phyloP scores from a whole-genome alignment of 2,888 invertebrate genomes.

The Bembecia ichneumoniformis region DNA sequence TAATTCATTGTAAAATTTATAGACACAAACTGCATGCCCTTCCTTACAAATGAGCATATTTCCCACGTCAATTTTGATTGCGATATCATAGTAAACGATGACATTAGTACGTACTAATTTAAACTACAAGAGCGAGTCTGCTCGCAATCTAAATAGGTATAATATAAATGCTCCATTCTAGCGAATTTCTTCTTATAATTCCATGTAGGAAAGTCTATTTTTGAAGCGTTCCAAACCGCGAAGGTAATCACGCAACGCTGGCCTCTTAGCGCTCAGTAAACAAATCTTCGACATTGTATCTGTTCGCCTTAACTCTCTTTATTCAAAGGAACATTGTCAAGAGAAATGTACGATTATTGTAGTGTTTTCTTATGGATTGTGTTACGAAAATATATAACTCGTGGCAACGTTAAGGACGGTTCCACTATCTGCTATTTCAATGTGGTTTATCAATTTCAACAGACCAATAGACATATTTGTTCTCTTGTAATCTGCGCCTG shows the following conservation, averaged over 20 bases:
- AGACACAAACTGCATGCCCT: constrained; percentile 40
- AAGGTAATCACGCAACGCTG: constrained; percentile 53
- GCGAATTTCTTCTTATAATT: constrained; percentile 36
- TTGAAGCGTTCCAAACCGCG: constrained; percentile 24
- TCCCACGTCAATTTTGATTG: constrained; percentile 70
- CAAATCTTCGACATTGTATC: constrained; percentile 70
- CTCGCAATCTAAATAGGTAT: constrained; percentile 38
- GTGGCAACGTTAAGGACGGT: constrained; percentile 48
- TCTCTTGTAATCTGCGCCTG: constrained; percentile 42
- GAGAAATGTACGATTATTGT: constrained; percentile 69
- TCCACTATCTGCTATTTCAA: constrained; percentile 57
- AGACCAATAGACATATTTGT: constrained; percentile 46
- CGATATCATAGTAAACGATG: constrained; percentile 65
- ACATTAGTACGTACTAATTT: constrained; percentile 63
- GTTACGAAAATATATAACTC: constrained; percentile 64
- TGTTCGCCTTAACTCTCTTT: constrained; percentile 64
- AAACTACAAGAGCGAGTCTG: constrained; percentile 38
- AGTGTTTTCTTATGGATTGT: constrained; percentile 64
- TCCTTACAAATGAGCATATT: constrained; percentile 65
- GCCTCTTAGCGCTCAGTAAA: constrained; percentile 56
- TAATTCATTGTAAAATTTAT: constrained; percentile 66
- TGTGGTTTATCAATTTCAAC: constrained; percentile 60
- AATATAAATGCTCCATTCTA: constrained; percentile 29
- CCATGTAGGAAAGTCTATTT: constrained; percentile 41
- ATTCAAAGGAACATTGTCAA: constrained; percentile 70